These are phyloP conservation scores for Disparrhopalites patrizii DNA, from an alignment of 2,888 invertebrate genomes.

Conservation along the genomic window DNA sequence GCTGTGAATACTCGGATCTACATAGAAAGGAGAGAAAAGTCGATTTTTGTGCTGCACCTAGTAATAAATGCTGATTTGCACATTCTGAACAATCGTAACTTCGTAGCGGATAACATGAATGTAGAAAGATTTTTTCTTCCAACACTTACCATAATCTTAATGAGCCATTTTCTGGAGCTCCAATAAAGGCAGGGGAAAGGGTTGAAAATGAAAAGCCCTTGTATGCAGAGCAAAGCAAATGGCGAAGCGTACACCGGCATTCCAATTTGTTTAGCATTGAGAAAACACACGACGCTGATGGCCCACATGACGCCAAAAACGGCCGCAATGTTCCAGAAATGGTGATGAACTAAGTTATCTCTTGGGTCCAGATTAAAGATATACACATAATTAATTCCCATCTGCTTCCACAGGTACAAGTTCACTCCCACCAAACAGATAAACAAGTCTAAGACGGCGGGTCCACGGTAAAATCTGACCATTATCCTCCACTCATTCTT, in stretches of 20 bases:
- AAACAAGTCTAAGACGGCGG: slow-evolving; percentile 1
- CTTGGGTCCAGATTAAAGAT: slow-evolving; percentile 12
- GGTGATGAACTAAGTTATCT: slow-evolving; percentile 12
- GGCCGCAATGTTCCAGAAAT: slow-evolving; percentile 20
- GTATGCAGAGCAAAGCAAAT: not conserved
- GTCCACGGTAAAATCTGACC: slow-evolving; percentile 13
- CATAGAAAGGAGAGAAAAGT: too few relatives aligned
- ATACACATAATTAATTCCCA: slow-evolving; percentile 11
- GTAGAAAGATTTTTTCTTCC: not conserved
- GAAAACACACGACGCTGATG: not conserved
- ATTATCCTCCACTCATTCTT: not conserved
- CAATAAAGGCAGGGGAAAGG: slow-evolving; percentile 1
- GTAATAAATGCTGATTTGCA: not conserved
- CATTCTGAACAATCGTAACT: not conserved
- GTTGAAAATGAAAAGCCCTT: slow-evolving; percentile 7
- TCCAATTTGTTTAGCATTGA: not conserved
- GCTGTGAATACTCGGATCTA: slow-evolving; percentile 13
- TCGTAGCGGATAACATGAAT: not conserved
- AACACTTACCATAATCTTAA: slow-evolving; percentile 10
- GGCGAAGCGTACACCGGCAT: not conserved
- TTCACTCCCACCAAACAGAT: slow-evolving; percentile 11
- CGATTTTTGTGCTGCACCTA: too few relatives aligned
- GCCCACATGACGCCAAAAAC: slow-evolving; percentile 16
- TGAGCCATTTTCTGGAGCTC: slow-evolving; percentile 12
- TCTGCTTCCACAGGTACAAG: slow-evolving; percentile 2